Base-by-base conservation (phyloP, 2,797 vertebrate species). In the Rhinatrema bivittatum region DNA sequence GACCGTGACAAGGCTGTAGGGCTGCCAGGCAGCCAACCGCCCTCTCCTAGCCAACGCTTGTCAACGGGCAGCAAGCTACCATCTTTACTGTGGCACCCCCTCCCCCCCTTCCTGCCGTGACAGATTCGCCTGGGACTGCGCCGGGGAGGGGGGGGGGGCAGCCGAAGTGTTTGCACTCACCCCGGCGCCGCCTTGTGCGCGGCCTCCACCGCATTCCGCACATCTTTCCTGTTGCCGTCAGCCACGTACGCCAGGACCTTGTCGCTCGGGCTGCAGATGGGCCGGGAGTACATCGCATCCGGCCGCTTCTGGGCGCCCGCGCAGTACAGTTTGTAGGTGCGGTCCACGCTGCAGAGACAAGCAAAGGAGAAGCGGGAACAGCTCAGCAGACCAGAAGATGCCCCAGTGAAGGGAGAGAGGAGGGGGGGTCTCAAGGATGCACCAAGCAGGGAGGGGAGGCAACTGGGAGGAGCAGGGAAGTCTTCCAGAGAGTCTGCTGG, bases 181-280 rank as follows among this genome's bases (percentile, higher is more conserved):
- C 86, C 69, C 1, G 87, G 65, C 16, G 87, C 81, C 8, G 84
- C 87, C 70, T 89, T 90, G 45, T 73, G 62, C 2, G 89, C 89
- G 0, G 86, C 82, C 48, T 93, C 90, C 44, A 93, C 89, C 0
- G 91, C 90, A 1, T 82, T 86, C 1, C 82, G 80, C 12, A 93
- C 56, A 2, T 93, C 91, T 50, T 93, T 93, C 33, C 81, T 42
- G 16, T 81, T 81, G 2, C 88, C 86, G 1, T 91, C 87, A 2
- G 90, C 85, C 56, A 88, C 89, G 3, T 85, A 78, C 9, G 78
- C 82, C 0, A 82, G 23, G 13, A 82, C 42, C 10, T 8, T 7
- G 7, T 87, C 84, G 2, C 51, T 58, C 11, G 75, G 60, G 39
- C 80, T 39, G 51, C 25, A 46, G 30, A 93, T 60, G 2, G 79